phyloP scores from a whole-genome alignment of 2,113 vertebrate species.

The Mormyrus iriodes region DNA sequence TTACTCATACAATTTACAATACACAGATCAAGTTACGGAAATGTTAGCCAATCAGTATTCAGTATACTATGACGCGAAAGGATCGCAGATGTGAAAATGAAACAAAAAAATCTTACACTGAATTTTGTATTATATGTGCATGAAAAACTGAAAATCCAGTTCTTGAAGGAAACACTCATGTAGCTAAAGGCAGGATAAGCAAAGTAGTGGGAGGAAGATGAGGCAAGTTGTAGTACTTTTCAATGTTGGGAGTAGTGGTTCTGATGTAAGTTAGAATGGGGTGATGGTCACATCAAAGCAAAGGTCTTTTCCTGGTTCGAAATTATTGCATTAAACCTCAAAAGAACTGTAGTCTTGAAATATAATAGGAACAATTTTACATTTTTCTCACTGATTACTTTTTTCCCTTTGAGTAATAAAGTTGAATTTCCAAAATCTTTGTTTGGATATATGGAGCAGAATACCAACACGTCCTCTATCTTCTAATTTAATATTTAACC shows the following conservation, averaged over 20 bases:
- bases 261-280: neutral
- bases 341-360: neutral
- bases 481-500: neutral
- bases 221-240: neutral
- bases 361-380: neutral
- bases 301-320: neutral
- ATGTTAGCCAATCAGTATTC: neutral
- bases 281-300: neutral
- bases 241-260: too few relatives aligned
- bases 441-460: neutral
- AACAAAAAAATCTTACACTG: neutral
- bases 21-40: neutral
- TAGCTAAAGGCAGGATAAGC: neutral
- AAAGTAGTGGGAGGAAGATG: neutral
- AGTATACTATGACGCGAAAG: neutral
- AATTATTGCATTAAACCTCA: conserved; percentile 1
- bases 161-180: neutral
- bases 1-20: neutral
- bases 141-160: neutral
- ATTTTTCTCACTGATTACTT: neutral
- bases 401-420: neutral
- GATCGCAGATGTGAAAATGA: neutral
- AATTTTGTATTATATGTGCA: neutral
- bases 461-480: neutral
- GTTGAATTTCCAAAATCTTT: neutral